phyloP scores from a whole-genome alignment of 2,113 vertebrate species.

The Dinomys branickii region DNA sequence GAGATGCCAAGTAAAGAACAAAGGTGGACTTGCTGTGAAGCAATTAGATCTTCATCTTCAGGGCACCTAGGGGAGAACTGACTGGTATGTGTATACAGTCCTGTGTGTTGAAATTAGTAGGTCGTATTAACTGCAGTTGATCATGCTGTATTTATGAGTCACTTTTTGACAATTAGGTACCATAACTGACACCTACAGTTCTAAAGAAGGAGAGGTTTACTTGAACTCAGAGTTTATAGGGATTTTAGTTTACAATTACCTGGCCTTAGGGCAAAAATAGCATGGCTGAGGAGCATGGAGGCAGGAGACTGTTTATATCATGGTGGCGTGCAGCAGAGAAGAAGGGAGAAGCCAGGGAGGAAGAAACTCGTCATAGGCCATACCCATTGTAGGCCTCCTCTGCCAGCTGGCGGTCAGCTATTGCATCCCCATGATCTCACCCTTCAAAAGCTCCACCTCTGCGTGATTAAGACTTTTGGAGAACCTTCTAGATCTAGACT shows the following conservation, averaged over 20 bases:
- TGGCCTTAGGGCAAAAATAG: not conserved
- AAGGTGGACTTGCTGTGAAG: not conserved
- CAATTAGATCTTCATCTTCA: not conserved
- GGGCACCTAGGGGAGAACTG: not conserved
- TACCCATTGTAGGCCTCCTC: too few relatives aligned
- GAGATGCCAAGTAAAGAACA: not conserved
- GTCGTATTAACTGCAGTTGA: not conserved
- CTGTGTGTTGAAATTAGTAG: not conserved
- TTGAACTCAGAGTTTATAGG: not conserved
- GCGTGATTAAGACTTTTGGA: not conserved
- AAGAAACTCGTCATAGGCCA: not conserved
- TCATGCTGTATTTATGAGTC: not conserved
- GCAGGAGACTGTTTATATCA: not conserved
- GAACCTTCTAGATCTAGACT: not conserved
- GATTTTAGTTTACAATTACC: not conserved
- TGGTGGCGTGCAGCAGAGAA: not conserved
- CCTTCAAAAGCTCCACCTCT: not conserved
- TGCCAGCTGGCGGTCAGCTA: not conserved
- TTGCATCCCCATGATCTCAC: not conserved
- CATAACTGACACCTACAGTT: not conserved
- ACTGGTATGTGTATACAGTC: not conserved
- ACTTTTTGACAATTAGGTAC: not conserved
- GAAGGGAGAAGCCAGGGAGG: not conserved
- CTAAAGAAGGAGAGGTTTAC: not conserved
- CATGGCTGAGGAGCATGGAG: not conserved